Evolutionary conservation across 2,888 invertebrate species (phyloP), one percentile per base, ranked within the genome.

Genomic region (Onchidella celtica): DNA sequence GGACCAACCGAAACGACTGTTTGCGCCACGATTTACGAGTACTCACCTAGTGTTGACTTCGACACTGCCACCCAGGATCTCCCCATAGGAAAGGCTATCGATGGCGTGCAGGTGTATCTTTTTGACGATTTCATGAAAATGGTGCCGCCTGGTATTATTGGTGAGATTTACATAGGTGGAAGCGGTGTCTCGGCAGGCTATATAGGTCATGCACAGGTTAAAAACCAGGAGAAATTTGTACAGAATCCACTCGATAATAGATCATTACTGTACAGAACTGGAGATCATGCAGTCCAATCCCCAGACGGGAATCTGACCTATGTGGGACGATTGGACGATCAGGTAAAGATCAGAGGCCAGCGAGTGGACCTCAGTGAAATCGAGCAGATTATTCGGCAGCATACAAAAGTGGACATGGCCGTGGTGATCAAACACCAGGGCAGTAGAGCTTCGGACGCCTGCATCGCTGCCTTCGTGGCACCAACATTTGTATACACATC

Each of bases 1-100:
- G 98, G 98, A 0, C 97, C 97, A 86, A 97, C 97, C 0, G 98
- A 98, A 92, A 96, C 97, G 0, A 97, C 97, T 96, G 97, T 97
- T 0, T 97, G 97, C 91, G 97, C 97, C 1, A 97, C 97, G 0
- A 97, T 95, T 89, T 95, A 96, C 87, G 94, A 96, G 0, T 94
- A 97, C 73, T 90, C 94, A 21, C 83, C 89, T 27, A 90, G 90
- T 32, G 83, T 85, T 55, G 65, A 84, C 0, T 76, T 86, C n/a
- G 87, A 86, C 74, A 84, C 83, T 55, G 85, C 87, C 78, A 78
- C 94, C 94, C 3, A 95, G 38, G 96, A 96, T 87, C 95, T 97
- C 73, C 97, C 97, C 1, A 97, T 98, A 96, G 97, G 97, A 36
- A 92, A 95, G 32, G 97, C 97, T 0, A 92, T 97, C 0, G 95